Evolutionary conservation across 2,113 vertebrate genomes (phyloP), one percentile per base, ranked within the genome.

Genomic region (Oenanthe oenanthe): DNA sequence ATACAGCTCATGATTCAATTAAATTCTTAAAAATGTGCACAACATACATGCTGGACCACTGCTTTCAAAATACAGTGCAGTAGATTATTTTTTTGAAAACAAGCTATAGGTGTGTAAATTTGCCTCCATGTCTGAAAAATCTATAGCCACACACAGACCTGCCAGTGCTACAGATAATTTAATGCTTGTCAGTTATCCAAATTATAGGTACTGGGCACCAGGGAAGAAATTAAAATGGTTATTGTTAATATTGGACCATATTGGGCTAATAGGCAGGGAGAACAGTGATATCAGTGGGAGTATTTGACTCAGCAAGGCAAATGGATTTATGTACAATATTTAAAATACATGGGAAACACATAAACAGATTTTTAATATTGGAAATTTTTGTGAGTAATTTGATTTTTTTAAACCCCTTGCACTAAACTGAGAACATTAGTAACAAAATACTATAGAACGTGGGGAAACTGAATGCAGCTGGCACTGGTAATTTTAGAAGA

Each of bases 401-500:
- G 91, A 90, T 94, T 97, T 96, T 92, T 91, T 92, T 91, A 95
- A 93, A 90, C 16, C 57, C 85, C 61, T 85, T 77, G 85, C 90
- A 32, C 97, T 92, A 89, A 96, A 96, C 68, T 89, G 86, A 95
- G 96, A 96, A 88, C 32, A 40, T n/a, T 88, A 86, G 93, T 96
- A 97, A 97, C 91, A 96, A 93, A 97, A 98, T 94, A 95, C 89
- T 97, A 82, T 57, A 91, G 95, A 95, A 97, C 65, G 97, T 62
- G 66, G 93, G 90, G 90, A 96, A 98, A 97, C 91, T 77, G 80
- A 95, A 97, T 92, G 92, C 95, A 98, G 96, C 94, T 96, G 94
- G 96, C 68, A 93, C 82, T 95, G 73, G 97, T 97, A 98, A 98
- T 97, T 97, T 97, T 97, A 97, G 97, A 97, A 97, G 95, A 97